Evolutionary conservation across 2,888 invertebrate species (phyloP).

Genomic region (Chaitophorus viminalis): DNA sequence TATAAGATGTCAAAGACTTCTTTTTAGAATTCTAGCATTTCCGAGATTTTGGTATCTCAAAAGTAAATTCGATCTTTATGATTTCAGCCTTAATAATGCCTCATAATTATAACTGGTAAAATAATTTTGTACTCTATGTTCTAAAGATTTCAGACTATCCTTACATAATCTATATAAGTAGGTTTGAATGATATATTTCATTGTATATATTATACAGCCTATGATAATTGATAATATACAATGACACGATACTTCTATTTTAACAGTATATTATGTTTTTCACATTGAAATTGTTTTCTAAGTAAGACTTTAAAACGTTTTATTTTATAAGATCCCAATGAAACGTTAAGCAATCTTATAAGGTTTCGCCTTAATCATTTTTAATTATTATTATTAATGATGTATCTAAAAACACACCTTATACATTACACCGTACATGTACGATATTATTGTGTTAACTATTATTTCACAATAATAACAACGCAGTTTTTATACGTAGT

Average conservation of each 20-base stretch:
- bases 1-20: neutral
- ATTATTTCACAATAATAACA: neutral
- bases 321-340: neutral
- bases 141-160: no score
- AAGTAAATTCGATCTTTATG: neutral
- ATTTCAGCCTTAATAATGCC: no score
- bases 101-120: no score
- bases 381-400: neutral
- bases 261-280: neutral
- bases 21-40: neutral
- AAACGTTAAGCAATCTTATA: neutral
- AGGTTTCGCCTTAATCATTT: neutral
- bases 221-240: neutral
- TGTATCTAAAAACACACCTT: neutral
- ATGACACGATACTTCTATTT: neutral
- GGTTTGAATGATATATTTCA: neutral
- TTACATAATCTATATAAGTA: no score
- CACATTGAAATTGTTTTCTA: neutral
- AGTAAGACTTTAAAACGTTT: neutral
- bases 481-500: neutral
- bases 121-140: no score
- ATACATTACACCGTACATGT: neutral
- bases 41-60: neutral
- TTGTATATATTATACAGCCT: neutral
- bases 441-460: neutral